Base-by-base conservation (phyloP, 2,113 vertebrate genomes). In the Aegotheles bennettii region DNA sequence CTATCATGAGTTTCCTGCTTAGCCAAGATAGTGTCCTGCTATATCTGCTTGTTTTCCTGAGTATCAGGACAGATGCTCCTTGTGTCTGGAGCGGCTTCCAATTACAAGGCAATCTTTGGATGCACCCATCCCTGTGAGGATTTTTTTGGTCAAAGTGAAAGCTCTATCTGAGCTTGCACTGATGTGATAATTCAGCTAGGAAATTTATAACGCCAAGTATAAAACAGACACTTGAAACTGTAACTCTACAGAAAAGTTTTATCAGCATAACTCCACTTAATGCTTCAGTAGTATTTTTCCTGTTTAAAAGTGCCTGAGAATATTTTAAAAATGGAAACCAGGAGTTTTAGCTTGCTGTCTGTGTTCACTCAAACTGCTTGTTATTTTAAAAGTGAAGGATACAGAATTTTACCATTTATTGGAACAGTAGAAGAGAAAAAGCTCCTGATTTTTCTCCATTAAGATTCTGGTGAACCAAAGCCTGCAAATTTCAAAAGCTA, bases 311-410 rank as follows among this genome's bases (percentile, higher is more conserved):
- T 19, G 13, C 16, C 42, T 71, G 24, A 76, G 75, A 90, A 7
- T 16, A 54, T 82, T 63, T 79, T 74, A 21, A 12, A 78, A 74
- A 50, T 7, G 14, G 21, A 54, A 61, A 53, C 13, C 7, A 43
- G 3, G 10, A 56, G 7, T 81, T 74, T 26, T 42, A 50, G 5
- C 35, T 71, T 69, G 35, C 65, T 63, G 21, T 28, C 68, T 65
- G n/a, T 24, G 8, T 64, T 67, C 35, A 74, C 12, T 51, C 59
- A 75, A 68, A 29, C 2, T 0, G 0, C 26, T 77, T 54, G 42
- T 54, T 68, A 28, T 48, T 73, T 29, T 40, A 53, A 24, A 38
- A 61, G 17, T 48, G 25, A 90, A 78, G 7, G 42, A 65, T 43
- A 29, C 11, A 80, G 31, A 69, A 70, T 50, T 51, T 64, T 59